Evolutionary conservation across 2,113 vertebrate species (phyloP).

Genomic region (Psilopsiagon aurifrons): DNA sequence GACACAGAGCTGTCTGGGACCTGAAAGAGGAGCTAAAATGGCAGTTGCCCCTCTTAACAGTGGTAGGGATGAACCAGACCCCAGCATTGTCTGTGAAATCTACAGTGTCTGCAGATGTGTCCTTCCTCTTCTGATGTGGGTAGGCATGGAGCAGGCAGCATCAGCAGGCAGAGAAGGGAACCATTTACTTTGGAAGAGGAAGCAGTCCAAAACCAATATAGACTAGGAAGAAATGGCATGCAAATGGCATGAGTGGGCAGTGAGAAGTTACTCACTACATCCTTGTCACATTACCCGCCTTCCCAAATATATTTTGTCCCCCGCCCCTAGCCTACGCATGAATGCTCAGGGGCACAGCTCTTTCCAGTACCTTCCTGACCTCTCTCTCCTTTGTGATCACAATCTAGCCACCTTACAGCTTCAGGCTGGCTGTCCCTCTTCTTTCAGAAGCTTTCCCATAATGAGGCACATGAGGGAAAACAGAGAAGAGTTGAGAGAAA

Average conservation of each 20-base stretch:
- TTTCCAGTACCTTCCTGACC: neutral
- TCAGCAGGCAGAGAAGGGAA: neutral
- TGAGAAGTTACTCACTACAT: slow-evolving; percentile 8
- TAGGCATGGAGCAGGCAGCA: neutral
- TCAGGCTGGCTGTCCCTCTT: neutral
- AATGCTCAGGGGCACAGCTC: neutral
- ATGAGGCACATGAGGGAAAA: neutral
- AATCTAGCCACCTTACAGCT: neutral
- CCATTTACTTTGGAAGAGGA: neutral
- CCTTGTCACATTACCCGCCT: neutral
- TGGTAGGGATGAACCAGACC: neutral
- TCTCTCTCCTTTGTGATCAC: neutral
- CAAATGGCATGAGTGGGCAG: neutral
- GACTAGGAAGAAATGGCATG: neutral
- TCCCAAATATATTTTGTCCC: neutral
- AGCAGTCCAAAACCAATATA: neutral
- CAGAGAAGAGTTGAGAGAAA: neutral
- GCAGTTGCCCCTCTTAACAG: neutral
- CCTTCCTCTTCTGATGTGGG: neutral
- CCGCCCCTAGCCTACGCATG: neutral
- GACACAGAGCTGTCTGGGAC: neutral
- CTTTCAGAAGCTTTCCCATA: neutral
- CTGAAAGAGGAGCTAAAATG: neutral
- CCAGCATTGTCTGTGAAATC: neutral
- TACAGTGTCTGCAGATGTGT: neutral